A percentile compares a stretch with the other conserved stretches of the same genome.
Conservation (phyloP, 2,888 invertebrate genomes). For the Drosophila falleni region DNA sequence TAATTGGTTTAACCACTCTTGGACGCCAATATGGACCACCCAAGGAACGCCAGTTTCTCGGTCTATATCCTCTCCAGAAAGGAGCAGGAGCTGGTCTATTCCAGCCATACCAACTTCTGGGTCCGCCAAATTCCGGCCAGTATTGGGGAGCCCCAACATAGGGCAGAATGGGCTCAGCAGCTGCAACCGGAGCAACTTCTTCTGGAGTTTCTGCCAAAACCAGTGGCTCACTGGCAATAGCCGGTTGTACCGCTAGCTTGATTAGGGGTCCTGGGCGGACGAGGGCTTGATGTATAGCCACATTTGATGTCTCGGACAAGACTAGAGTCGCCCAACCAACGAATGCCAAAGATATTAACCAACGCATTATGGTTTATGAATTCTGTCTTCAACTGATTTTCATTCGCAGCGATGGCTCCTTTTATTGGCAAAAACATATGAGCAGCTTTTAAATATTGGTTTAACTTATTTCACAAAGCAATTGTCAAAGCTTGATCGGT, state of each 20-base stretch:
- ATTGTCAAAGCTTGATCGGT: slow-evolving; percentile 30
- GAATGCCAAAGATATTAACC: slow-evolving; percentile 50
- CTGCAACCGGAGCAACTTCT: slow-evolving; percentile 4
- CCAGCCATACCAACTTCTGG: slow-evolving; percentile 34
- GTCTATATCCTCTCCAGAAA: slow-evolving; percentile 28
- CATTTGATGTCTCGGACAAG: slow-evolving; percentile 17
- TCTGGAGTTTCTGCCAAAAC: neutral
- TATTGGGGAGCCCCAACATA: slow-evolving; percentile 29
- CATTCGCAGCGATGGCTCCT: slow-evolving; percentile 22
- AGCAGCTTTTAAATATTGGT: slow-evolving; percentile 51
- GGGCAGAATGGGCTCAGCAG: slow-evolving; percentile 5
- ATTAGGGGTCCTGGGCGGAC: slow-evolving; percentile 23
- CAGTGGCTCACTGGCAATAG: neutral
- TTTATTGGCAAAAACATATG: slow-evolving; percentile 53
- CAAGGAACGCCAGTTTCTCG: slow-evolving; percentile 22
- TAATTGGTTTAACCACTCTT: neutral
- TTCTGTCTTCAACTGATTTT: slow-evolving; percentile 56
- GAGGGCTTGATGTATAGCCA: slow-evolving; percentile 12
- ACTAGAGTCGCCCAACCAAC: slow-evolving; percentile 48
- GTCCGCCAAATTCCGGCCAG: slow-evolving; percentile 31
- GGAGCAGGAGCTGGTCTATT: slow-evolving; percentile 23
- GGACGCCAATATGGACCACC: slow-evolving; percentile 23
- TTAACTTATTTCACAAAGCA: slow-evolving; percentile 40
- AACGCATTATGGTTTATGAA: slow-evolving; percentile 55
- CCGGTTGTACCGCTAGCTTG: slow-evolving; percentile 60